Evolutionary conservation across 2,113 vertebrate genomes (phyloP).

Genomic region (Poicephalus gulielmi): DNA sequence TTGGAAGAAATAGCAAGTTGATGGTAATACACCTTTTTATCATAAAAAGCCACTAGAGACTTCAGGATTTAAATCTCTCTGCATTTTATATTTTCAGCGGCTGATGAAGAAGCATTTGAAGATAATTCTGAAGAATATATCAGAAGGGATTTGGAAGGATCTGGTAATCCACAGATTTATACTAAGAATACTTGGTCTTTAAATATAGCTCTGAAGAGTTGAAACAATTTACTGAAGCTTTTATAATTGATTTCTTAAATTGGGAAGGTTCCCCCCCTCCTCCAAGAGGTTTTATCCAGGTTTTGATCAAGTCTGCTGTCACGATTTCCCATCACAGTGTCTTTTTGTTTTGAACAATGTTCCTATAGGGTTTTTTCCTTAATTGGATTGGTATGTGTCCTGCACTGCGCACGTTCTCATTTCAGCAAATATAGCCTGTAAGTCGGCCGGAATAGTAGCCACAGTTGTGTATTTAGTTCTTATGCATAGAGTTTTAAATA

Average conservation of each 20-base stretch:
- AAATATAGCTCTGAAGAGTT: not conserved
- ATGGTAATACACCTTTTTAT: not conserved
- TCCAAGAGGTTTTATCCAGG: not conserved
- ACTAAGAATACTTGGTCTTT: conserved; percentile 22
- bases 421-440: conserved; percentile 5
- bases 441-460: not conserved
- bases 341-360: not conserved
- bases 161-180: conserved; percentile 80
- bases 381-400: not conserved
- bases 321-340: accelerated
- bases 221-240: not conserved
- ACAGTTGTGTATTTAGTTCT: not conserved
- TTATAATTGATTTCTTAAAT: not conserved
- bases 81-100: conserved; percentile 77
- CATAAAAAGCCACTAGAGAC: not conserved
- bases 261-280: not conserved
- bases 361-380: not conserved
- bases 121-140: conserved; percentile 99
- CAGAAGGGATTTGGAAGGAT: conserved; percentile 96
- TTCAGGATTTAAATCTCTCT: not conserved
- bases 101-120: conserved; percentile 99
- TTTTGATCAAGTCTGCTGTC: not conserved
- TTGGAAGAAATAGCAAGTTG: not conserved
- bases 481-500: not conserved
- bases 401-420: not conserved